These are phyloP conservation scores for Pungitius pungitius DNA, from an alignment of 2,113 vertebrate species.

Conservation along the genomic window DNA sequence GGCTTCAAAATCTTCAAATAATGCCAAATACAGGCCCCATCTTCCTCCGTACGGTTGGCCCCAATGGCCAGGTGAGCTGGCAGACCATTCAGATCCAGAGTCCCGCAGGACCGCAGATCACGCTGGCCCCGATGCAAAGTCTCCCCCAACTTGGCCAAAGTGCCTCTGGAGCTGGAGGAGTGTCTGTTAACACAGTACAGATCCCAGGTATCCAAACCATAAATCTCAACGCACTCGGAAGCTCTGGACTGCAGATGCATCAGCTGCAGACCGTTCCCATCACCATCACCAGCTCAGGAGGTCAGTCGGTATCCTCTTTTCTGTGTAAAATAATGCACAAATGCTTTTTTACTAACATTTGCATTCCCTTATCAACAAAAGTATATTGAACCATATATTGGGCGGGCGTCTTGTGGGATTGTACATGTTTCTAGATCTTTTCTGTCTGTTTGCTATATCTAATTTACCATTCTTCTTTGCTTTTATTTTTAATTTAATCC, in stretches of 20 bases:
- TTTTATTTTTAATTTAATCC: not conserved
- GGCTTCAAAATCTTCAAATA: conserved; percentile 94
- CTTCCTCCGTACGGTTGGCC: conserved; percentile 91
- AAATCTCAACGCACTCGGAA: conserved; percentile 92
- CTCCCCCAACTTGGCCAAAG: conserved; percentile 86
- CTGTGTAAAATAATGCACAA: not conserved
- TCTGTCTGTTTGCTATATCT: not conserved
- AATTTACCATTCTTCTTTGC: not conserved
- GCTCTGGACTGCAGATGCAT: conserved; percentile 92
- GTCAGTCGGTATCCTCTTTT: conserved; percentile 74
- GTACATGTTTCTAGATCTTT: not conserved
- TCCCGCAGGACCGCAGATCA: conserved; percentile 92
- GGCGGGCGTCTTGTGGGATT: not conserved
- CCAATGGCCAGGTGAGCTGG: conserved; percentile 97
- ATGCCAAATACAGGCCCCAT: conserved; percentile 91
- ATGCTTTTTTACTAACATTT: not conserved
- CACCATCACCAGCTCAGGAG: conserved; percentile 86
- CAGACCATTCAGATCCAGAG: conserved; percentile 97
- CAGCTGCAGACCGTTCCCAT: conserved; percentile 92
- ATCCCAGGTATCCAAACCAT: conserved; percentile 97
- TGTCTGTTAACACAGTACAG: conserved; percentile 87
- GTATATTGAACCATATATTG: not conserved
- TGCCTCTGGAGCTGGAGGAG: conserved; percentile 69
- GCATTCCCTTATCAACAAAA: not conserved
- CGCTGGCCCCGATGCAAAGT: conserved; percentile 90